Evolutionary conservation across 2,888 invertebrate species (phyloP).

Genomic region (Aquatica leii): DNA sequence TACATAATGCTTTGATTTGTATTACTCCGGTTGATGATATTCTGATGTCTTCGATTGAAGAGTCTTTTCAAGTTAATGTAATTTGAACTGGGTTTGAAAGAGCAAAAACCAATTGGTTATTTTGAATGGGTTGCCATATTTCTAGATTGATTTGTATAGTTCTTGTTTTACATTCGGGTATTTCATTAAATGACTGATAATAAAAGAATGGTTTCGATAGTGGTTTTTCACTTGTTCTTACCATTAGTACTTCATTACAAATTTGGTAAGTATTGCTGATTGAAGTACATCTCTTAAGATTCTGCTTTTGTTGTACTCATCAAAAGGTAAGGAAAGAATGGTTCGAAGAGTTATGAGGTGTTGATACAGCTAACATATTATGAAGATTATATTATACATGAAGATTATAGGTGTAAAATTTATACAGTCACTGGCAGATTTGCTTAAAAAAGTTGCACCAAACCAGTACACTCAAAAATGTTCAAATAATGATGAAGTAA

Average conservation of each 20-base stretch:
- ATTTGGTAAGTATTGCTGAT: not conserved
- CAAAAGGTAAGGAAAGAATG: not conserved
- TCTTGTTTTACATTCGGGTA: not conserved
- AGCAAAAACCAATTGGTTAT: not conserved
- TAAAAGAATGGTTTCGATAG: not conserved
- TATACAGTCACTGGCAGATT: no score
- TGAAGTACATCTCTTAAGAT: not conserved
- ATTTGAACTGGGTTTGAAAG: not conserved
- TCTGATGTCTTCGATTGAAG: conserved; percentile 6
- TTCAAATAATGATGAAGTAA: no score
- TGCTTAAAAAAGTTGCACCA: no score
- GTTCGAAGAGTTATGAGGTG: not conserved
- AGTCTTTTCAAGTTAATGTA: not conserved
- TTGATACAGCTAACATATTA: not conserved
- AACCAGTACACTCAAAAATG: no score
- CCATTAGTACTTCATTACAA: not conserved
- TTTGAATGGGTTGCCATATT: not conserved
- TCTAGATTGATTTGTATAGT: not conserved
- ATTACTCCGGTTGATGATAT: not conserved
- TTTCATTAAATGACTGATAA: not conserved
- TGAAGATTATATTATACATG: conserved; percentile 1
- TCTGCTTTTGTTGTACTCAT: conserved; percentile 3
- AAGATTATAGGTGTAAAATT: no score
- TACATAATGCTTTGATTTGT: not conserved
- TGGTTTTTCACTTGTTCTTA: not conserved